A percentile compares a stretch with the other conserved stretches of the same genome.
phyloP scores from a whole-genome alignment of 2,888 invertebrate species.

The Apocheima hispidaria region DNA sequence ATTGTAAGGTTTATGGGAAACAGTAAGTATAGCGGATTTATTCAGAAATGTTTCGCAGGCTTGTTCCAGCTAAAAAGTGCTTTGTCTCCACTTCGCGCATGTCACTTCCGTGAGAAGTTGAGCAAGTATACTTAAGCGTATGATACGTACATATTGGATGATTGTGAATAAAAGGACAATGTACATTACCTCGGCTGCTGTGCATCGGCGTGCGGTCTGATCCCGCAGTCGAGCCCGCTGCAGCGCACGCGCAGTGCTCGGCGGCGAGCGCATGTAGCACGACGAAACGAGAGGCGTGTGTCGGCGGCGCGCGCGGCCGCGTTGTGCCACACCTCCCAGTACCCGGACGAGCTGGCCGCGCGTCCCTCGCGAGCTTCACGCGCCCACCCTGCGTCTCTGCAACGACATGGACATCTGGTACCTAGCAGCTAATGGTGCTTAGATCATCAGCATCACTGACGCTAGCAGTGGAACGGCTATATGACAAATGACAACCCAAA shows the following conservation, averaged over 20 bases:
- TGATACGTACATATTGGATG: not conserved
- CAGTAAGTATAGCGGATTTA: too few relatives aligned
- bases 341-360: conserved; percentile 69
- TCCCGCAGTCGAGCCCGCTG: conserved; percentile 89
- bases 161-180: not conserved
- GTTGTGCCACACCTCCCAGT: conserved; percentile 88
- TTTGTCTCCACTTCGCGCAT: too few relatives aligned
- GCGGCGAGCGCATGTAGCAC: conserved; percentile 87
- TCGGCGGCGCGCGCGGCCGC: conserved; percentile 82
- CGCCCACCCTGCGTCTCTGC: conserved; percentile 74
- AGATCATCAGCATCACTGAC: too few relatives aligned
- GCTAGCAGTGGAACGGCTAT: too few relatives aligned
- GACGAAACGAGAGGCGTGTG: conserved; percentile 88
- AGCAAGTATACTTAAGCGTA: too few relatives aligned
- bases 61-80: too few relatives aligned
- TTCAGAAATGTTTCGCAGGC: too few relatives aligned
- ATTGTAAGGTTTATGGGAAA: too few relatives aligned
- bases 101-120: too few relatives aligned
- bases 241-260: conserved; percentile 90
- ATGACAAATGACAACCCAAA: too few relatives aligned
- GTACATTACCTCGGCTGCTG: conserved; percentile 88
- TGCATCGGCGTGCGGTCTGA: conserved; percentile 88
- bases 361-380: conserved; percentile 78
- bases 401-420: too few relatives aligned
- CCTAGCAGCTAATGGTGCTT: not conserved